Percentiles rank a stretch among this genome's conserved stretches.
Evolutionary conservation across 2,888 invertebrate species (phyloP).

Genomic region (Epinotia demarniana): DNA sequence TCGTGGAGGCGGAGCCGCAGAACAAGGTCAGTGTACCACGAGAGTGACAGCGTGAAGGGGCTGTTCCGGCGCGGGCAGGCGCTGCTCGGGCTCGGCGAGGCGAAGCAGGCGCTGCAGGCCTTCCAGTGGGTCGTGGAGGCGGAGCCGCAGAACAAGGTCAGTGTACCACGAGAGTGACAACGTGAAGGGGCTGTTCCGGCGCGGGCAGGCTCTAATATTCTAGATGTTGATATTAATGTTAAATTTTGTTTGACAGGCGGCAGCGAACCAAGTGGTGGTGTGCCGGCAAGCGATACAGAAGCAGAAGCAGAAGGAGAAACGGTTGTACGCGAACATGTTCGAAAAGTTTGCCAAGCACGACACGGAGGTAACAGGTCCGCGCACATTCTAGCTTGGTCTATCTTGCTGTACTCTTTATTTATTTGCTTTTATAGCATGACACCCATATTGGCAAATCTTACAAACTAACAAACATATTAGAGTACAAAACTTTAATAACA

Average conservation of each 20-base stretch:
- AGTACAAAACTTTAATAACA: too few relatives aligned
- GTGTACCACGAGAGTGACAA: slow-evolving; percentile 56
- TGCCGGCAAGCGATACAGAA: slow-evolving; percentile 91
- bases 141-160: too few relatives aligned
- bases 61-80: too few relatives aligned
- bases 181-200: too few relatives aligned
- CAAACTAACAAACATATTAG: too few relatives aligned
- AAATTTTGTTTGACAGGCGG: slow-evolving; percentile 83
- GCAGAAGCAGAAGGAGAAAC: slow-evolving; percentile 91
- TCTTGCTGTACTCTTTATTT: not conserved
- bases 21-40: slow-evolving; percentile 85
- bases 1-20: slow-evolving; percentile 91
- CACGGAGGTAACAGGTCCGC: slow-evolving; percentile 87
- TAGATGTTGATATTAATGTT: slow-evolving; percentile 4
- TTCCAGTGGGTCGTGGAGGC: too few relatives aligned
- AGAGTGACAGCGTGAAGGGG: too few relatives aligned
- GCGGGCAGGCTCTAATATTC: too few relatives aligned
- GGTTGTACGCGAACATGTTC: slow-evolving; percentile 97
- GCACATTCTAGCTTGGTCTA: slow-evolving; percentile 12
- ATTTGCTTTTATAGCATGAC: too few relatives aligned
- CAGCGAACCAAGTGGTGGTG: slow-evolving; percentile 88
- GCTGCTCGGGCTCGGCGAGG: too few relatives aligned
- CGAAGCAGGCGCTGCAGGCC: too few relatives aligned
- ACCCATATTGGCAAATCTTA: too few relatives aligned
- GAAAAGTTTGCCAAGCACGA: slow-evolving; percentile 94